These are phyloP conservation scores for Rhynchonema sp. DNA, from an alignment of 2,888 invertebrate genomes.

Conservation along the genomic window DNA sequence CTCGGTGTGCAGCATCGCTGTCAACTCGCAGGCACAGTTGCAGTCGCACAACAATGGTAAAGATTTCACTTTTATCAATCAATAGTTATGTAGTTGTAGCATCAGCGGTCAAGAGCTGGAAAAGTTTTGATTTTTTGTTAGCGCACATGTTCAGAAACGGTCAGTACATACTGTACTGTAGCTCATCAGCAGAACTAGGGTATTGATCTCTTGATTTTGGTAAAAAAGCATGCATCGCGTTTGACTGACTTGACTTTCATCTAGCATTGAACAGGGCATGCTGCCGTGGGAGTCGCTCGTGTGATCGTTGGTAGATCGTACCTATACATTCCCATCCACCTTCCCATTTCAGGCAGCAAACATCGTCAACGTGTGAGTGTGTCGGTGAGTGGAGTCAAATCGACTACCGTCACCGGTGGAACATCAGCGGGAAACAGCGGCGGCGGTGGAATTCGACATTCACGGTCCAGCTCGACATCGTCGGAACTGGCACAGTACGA, in stretches of 20 bases:
- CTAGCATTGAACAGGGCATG: too few relatives aligned
- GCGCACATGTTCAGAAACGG: too few relatives aligned
- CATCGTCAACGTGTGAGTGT: not conserved
- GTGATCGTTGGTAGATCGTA: too few relatives aligned
- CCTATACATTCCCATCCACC: too few relatives aligned
- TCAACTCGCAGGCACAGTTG: not conserved
- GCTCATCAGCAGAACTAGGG: too few relatives aligned
- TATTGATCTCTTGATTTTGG: too few relatives aligned
- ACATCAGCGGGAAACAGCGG: not conserved
- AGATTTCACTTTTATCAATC: not conserved
- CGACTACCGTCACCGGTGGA: not conserved
- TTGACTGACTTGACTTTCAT: not conserved
- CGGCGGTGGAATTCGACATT: not conserved
- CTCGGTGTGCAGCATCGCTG: constrained; percentile 3
- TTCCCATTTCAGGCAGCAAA: not conserved
- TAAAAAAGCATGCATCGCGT: not conserved
- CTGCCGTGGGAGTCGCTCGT: too few relatives aligned
- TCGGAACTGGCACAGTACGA: not conserved
- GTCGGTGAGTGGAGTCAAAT: not conserved
- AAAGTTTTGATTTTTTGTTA: too few relatives aligned
- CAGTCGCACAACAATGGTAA: not conserved
- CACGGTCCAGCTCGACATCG: not conserved
- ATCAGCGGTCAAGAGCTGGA: too few relatives aligned
- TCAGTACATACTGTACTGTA: too few relatives aligned
- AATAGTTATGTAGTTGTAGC: too few relatives aligned